A percentile compares a stretch with the other conserved stretches of the same genome.
Conservation (phyloP, 2,113 vertebrate species). For the Cyprinus carpio region DNA sequence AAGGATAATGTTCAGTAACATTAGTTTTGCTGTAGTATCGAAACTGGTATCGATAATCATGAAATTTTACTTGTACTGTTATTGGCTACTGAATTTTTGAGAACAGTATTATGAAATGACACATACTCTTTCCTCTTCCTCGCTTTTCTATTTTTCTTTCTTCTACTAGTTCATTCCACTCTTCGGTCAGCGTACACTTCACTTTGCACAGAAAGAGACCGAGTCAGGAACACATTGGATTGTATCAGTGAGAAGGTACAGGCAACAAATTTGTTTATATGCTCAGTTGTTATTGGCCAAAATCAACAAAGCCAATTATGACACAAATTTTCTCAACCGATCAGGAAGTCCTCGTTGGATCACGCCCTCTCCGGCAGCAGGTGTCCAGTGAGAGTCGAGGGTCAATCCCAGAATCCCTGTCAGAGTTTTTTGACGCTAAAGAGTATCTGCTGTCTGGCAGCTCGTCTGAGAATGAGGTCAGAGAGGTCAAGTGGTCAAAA, state of each 20-base stretch:
- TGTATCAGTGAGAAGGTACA: slow-evolving; percentile 85
- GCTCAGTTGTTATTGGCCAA: neutral
- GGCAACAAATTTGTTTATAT: neutral
- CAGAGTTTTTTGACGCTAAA: slow-evolving; percentile 95
- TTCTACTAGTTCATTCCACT: slow-evolving; percentile 76
- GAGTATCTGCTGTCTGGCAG: slow-evolving; percentile 93
- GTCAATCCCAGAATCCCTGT: slow-evolving; percentile 91
- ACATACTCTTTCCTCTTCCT: neutral
- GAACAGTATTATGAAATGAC: neutral
- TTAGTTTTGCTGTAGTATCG: too few relatives aligned
- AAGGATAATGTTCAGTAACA: neutral
- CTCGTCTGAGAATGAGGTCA: slow-evolving; percentile 97
- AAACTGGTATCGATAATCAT: too few relatives aligned
- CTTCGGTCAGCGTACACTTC: slow-evolving; percentile 86
- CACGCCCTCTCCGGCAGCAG: slow-evolving; percentile 84
- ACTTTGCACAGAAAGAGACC: slow-evolving; percentile 86
- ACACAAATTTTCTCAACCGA: slow-evolving; percentile 61
- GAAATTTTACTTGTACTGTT: neutral
- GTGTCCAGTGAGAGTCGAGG: slow-evolving; percentile 90
- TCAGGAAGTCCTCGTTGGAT: slow-evolving; percentile 80
- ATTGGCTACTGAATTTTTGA: neutral
- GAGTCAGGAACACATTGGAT: slow-evolving; percentile 86
- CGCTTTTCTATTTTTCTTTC: neutral
- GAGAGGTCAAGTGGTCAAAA: slow-evolving; percentile 15
- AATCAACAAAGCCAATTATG: neutral